Evolutionary conservation across 2,113 vertebrate genomes (phyloP), one percentile per base, ranked within the genome.

Genomic region (Gymnobelideus leadbeateri): DNA sequence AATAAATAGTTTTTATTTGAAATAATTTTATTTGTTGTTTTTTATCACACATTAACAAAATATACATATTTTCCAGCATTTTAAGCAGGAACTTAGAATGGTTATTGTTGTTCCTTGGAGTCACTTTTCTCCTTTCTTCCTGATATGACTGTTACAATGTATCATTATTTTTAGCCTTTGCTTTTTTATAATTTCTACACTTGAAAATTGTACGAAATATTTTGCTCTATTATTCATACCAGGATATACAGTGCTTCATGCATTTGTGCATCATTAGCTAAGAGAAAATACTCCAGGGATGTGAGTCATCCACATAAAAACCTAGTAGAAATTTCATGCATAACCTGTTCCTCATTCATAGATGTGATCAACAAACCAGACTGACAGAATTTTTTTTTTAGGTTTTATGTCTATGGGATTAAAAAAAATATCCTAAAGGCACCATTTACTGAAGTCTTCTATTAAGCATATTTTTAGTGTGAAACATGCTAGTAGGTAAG

Each of bases 151-250:
- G 91, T 0, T 25, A 94, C 61, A 52, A 8, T 91, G 24, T 90
- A 24, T 0, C n/a, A 47, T 96, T 95, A 91, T n/a, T 97, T 96
- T 96, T 95, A 92, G 25, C 3, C 24, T 96, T 4, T 92, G 28
- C 47, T 93, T 93, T 57, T 93, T 96, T 94, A 94, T 92, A 95
- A 96, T 97, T 61, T 94, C 90, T 95, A 68, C 10, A 92, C 53
- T 50, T 93, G 8, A 93, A 97, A 96, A 93, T 12, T 92, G 4
- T 93, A 95, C 90, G 93, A 95, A 95, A 31, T 26, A 93, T 94
- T 95, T 94, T 96, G 2, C 23, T 96, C 3, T 84, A 91, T 96
- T 94, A 95, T 95, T 95, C 96, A 95, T 95, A 91, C 28, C 2
- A 28, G 53, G 21, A 94, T 51, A 89, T 37, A 95, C 16, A 55